These are phyloP conservation scores for Manacus vitellinus DNA, from an alignment of 2,113 vertebrate genomes.

Conservation along the genomic window DNA sequence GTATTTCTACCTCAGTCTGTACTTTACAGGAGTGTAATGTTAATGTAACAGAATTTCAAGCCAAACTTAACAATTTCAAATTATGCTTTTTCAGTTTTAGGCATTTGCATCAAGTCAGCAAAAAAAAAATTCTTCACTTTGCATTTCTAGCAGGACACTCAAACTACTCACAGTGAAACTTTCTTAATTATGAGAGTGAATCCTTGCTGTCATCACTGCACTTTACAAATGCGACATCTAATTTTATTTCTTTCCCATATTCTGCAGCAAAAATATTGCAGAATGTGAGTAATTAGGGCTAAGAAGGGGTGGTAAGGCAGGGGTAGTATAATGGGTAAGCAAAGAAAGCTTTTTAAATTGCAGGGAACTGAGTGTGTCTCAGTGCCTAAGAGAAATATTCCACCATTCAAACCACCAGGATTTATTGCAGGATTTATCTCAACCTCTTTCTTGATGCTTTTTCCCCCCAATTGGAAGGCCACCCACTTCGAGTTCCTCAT, in stretches of 20 bases:
- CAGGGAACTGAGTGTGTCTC: not conserved
- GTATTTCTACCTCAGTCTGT: not conserved
- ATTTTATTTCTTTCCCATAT: not conserved
- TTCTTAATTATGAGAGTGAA: not conserved
- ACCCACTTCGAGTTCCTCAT: constrained; percentile 22
- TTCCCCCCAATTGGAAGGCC: constrained; percentile 1
- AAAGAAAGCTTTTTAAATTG: not conserved
- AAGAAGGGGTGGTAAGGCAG: not conserved
- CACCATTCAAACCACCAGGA: not conserved
- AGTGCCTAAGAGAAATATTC: not conserved
- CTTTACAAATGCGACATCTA: not conserved
- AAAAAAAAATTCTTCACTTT: not conserved
- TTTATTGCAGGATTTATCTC: constrained; percentile 13
- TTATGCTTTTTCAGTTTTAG: not conserved
- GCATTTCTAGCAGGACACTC: not conserved
- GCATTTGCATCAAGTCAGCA: not conserved
- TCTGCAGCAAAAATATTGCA: not conserved
- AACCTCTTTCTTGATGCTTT: not conserved
- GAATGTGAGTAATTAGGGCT: not conserved
- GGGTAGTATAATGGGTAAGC: not conserved
- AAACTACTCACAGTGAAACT: not conserved
- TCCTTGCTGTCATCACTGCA: not conserved
- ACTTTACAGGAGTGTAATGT: not conserved
- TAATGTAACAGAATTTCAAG: not conserved
- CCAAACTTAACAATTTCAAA: not conserved